Base-by-base conservation (phyloP, 2,113 vertebrate genomes). In the Sminthopsis crassicaudata region DNA sequence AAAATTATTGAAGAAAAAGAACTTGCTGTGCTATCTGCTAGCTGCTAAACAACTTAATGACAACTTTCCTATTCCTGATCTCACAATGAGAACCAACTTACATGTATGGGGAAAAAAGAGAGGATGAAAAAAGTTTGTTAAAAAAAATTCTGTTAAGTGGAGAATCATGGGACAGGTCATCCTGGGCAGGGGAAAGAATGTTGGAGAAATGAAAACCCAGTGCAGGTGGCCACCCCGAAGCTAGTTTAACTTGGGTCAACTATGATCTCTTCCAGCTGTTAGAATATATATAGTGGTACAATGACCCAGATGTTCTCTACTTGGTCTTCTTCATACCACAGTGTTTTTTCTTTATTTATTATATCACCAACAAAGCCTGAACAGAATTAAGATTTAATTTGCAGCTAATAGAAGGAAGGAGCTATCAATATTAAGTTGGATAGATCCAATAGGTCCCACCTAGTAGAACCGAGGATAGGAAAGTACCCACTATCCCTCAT, bases 231-330 rank as follows among this genome's bases (percentile, higher is more conserved):
- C 96, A 94, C 97, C 95, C 96, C 92, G 92, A 95, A 98, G 91
- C 97, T 96, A 92, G n/a, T 96, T 96, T 97, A 96, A 42, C 55
- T 95, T 95, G 90, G 94, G 84, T 96, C 97, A 96, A 97, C 96
- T 91, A 14, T 97, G 96, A 98, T 98, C 92, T 98, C 42, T 98
- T 98, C 97, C 98, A 98, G 97, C 98, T 98, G 96, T 97, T 98
- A 94, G 94, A 93, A 94, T 88, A 95, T 97, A 93, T 88, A 42
- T 76, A 76, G 76, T 36, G 25, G 93, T 84, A 92, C 52, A 92
- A 96, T 97, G 97, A 97, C 95, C 97, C 98, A 97, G 97, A 97
- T 97, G 0, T 36, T 96, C 91, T 96, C 91, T 57, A 90, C 96
- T 97, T n/a, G 24, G 95, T 96, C 95, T 97, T 97, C 98, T 92